Conservation (phyloP, 2,888 invertebrate genomes). For the Trichopoda pennipes region DNA sequence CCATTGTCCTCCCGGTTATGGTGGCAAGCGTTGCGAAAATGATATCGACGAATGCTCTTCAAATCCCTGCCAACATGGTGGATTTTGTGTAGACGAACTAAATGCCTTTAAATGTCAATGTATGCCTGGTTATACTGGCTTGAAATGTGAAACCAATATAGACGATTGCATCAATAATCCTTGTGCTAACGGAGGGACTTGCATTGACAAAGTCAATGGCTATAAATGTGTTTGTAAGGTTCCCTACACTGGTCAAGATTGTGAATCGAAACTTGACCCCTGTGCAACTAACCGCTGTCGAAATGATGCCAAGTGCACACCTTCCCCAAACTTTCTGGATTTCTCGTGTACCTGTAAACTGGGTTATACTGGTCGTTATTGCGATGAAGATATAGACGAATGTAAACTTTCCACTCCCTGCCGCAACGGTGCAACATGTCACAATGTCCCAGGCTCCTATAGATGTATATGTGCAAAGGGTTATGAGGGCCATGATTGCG, state of each 20-base stretch:
- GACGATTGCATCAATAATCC: constrained; percentile 95
- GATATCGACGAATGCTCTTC: constrained; percentile 96
- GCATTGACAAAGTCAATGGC: constrained; percentile 93
- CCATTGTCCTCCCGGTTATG: constrained; percentile 91
- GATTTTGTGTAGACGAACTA: constrained; percentile 91
- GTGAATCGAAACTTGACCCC: constrained; percentile 94
- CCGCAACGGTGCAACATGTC: constrained; percentile 94
- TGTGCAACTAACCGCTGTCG: constrained; percentile 94
- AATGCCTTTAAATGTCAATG: constrained; percentile 96
- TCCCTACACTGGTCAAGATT: constrained; percentile 93
- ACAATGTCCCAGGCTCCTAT: constrained; percentile 93
- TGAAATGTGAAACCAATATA: constrained; percentile 94
- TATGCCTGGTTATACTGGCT: constrained; percentile 86
- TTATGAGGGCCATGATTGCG: constrained; percentile 95
- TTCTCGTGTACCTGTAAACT: constrained; percentile 93
- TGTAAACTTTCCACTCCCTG: constrained; percentile 92
- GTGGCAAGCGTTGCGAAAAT: constrained; percentile 92
- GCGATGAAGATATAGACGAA: constrained; percentile 96
- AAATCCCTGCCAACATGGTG: constrained; percentile 97
- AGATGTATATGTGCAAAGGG: constrained; percentile 93
- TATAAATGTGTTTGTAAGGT: constrained; percentile 95
- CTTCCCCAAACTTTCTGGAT: constrained; percentile 92
- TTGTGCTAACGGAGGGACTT: constrained; percentile 93
- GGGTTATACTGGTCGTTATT: constrained; percentile 93
- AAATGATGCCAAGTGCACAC: constrained; percentile 94